These are phyloP conservation scores for Dolichoris vasculosae DNA, from an alignment of 1,140 invertebrate species.

Conservation along the genomic window DNA sequence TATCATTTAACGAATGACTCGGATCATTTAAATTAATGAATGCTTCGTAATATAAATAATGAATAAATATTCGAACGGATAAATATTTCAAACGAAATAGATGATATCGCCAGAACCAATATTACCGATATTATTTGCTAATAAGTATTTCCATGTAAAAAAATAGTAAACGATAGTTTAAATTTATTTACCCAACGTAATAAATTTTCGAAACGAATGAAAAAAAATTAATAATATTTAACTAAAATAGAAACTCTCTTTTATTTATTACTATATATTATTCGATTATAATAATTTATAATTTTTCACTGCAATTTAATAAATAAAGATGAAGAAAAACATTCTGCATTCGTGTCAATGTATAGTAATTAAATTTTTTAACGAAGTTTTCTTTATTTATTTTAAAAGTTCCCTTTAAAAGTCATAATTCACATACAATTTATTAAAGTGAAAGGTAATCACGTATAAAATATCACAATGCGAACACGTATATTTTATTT, in stretches of 20 bases:
- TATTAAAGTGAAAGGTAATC: constrained; percentile 28
- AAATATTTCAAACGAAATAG: no score
- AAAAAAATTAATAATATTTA: not conserved
- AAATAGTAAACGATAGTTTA: not conserved
- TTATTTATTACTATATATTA: no score
- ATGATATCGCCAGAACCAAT: no score
- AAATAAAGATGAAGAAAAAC: not conserved
- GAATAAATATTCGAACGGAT: no score
- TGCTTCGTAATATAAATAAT: not conserved
- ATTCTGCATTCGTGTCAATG: not conserved
- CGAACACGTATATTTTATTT: not conserved
- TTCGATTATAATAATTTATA: no score
- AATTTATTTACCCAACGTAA: not conserved
- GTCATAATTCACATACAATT: constrained; percentile 1
- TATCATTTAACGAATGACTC: not conserved
- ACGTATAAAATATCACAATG: not conserved
- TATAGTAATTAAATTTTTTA: not conserved
- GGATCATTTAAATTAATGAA: not conserved
- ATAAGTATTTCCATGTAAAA: not conserved
- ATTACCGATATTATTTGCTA: not conserved
- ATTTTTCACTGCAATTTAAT: not conserved
- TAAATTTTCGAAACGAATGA: not conserved
- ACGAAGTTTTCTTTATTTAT: not conserved
- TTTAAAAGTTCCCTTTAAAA: not conserved
- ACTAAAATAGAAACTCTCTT: no score